These are phyloP conservation scores for Toxotes jaculatrix DNA, from an alignment of 2,113 vertebrate species.

Conservation along the genomic window DNA sequence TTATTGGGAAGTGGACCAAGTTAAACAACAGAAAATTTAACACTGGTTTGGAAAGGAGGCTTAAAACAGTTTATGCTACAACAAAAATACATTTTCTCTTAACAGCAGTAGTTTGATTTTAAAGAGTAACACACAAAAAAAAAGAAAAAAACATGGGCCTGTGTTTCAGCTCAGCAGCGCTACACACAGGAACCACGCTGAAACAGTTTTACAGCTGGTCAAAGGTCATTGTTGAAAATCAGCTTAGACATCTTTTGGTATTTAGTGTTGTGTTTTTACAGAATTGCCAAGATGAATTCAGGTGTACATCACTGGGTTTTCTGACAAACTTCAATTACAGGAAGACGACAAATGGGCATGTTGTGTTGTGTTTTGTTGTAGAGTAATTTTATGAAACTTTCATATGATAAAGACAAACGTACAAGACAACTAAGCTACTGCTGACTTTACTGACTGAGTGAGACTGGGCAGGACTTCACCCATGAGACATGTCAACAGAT, in stretches of 20 bases:
- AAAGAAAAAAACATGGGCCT: not conserved
- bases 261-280: slow-evolving; percentile 60
- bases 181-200: not conserved
- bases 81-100: slow-evolving; percentile 15
- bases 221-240: slow-evolving; percentile 11
- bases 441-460: not conserved
- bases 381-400: slow-evolving; percentile 4
- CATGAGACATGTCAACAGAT: not conserved
- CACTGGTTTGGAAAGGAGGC: slow-evolving; percentile 28
- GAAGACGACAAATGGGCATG: not conserved
- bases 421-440: slow-evolving; percentile 27
- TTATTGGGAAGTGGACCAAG: slow-evolving; percentile 56
- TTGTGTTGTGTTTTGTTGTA: not conserved
- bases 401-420: slow-evolving; percentile 4
- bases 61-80: slow-evolving; percentile 16
- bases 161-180: not conserved
- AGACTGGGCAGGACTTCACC: not conserved
- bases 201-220: not conserved
- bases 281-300: not conserved
- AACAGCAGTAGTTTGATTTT: slow-evolving; percentile 15
- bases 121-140: not conserved
- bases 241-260: slow-evolving; percentile 47
- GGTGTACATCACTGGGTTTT: not conserved
- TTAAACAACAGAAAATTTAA: slow-evolving; percentile 25
- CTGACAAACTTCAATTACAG: slow-evolving; percentile 25